Evolutionary conservation across 1,140 invertebrate species (phyloP), one percentile per base, ranked within the genome.

Genomic region (Heliconius melpomene): DNA sequence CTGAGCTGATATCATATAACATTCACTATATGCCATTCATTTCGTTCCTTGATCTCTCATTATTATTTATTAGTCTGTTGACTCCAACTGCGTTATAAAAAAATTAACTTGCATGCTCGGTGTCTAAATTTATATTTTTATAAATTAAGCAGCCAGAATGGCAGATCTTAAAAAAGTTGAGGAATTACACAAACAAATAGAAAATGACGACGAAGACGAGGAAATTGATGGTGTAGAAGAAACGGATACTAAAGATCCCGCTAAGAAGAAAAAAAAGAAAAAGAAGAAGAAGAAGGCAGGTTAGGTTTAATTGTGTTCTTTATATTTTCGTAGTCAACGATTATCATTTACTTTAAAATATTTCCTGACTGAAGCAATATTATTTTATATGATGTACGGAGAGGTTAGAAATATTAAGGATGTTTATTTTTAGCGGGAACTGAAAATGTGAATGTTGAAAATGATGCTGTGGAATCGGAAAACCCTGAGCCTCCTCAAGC

Each of bases 241-340:
- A 82, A 94, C 93, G 13, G 95, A 94, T 20, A 84, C 94, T 2
- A 94, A 95, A 81, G 95, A 96, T 85, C 95, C 95, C 70, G 95
- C 95, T 16, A 96, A 96, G 85, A 96, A 96, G 89, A 97, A 96
- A 90, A 97, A 97, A 89, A 96, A 96, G 93, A 97, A 96, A 93
- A 96, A 96, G 92, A 97, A 96, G 95, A 96, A 96, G 95, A 97
- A 97, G 95, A 97, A 97, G 94, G 95, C 95, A 83, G 95, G 95
- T 96, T 89, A 89, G 94, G 77, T 82, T 87, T 81, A 38, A 75
- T 77, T 66, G 23, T 66, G 60, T 29, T 66, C 60, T 66, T 66
- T 66, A 3, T 29, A 66, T 26, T 3, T 26, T 66, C 8, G 29
- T 66, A 66, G 26, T 26, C n/a, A 66, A 13, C 11, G n/a, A 66